phyloP scores from a whole-genome alignment of 2,888 invertebrate genomes.

The Mesoligia furuncula region DNA sequence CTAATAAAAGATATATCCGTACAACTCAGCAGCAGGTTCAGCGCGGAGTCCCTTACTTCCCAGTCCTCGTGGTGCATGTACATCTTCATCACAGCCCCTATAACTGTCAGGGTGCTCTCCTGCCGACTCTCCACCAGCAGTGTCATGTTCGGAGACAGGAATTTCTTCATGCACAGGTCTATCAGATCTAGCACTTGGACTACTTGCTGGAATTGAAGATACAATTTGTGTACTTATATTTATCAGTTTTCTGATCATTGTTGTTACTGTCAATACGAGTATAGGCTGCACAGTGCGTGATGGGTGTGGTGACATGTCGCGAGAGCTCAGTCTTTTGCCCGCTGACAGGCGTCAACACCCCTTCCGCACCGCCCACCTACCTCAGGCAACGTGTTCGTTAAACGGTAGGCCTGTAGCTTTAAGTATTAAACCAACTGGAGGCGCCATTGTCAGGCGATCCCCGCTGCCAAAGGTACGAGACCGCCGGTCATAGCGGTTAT shows the following conservation, averaged over 20 bases:
- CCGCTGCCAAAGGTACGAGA: too few relatives aligned
- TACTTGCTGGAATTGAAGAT: constrained; percentile 85
- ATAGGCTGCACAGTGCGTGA: not conserved
- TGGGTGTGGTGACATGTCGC: not conserved
- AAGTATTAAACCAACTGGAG: too few relatives aligned
- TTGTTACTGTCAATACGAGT: not conserved
- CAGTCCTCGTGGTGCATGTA: constrained; percentile 92
- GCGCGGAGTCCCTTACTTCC: constrained; percentile 93
- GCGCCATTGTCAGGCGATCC: too few relatives aligned
- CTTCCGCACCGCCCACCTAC: not conserved
- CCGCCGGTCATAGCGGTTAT: too few relatives aligned
- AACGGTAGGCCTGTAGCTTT: not conserved
- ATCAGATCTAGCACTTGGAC: constrained; percentile 92
- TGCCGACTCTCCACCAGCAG: constrained; percentile 91
- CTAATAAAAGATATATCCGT: constrained; percentile 92
- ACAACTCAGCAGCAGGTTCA: constrained; percentile 92
- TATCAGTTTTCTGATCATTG: not conserved
- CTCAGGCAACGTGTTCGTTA: not conserved
- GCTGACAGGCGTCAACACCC: not conserved
- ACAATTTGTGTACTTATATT: not conserved
- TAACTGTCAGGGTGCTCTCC: constrained; percentile 90
- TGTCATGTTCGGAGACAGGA: constrained; percentile 93
- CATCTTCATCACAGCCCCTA: constrained; percentile 91
- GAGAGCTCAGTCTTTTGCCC: not conserved
- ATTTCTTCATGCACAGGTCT: constrained; percentile 92